Evolutionary conservation across 2,888 invertebrate genomes (phyloP).

Genomic region (Lochmaea capreae): DNA sequence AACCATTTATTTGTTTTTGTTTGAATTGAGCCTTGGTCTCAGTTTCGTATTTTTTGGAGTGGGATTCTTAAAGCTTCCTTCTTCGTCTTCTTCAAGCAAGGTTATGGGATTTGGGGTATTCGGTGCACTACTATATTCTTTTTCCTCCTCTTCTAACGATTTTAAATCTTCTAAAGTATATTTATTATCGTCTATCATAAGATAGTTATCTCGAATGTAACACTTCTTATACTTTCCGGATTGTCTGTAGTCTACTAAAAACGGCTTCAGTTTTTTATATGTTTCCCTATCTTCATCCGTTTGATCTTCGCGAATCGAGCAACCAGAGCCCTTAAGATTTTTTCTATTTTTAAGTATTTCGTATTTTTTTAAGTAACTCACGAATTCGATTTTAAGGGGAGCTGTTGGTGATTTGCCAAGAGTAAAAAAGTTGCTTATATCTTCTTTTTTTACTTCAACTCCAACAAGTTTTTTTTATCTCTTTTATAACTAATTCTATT

Average conservation of each 20-base stretch:
- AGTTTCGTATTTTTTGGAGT: too few species aligned
- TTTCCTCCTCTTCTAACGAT: too few species aligned
- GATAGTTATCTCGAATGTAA: slow-evolving; percentile 9
- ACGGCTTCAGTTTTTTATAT: slow-evolving; percentile 4
- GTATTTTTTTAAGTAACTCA: too few species aligned
- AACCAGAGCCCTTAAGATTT: slow-evolving; percentile 5
- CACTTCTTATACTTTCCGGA: slow-evolving; percentile 9
- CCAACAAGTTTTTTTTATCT: slow-evolving; percentile 12
- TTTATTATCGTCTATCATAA: slow-evolving; percentile 12
- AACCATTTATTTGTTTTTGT: too few species aligned
- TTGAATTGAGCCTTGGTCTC: too few species aligned
- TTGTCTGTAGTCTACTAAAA: slow-evolving; percentile 9
- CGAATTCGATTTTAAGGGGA: background rate
- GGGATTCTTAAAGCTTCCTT: too few species aligned
- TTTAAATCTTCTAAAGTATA: background rate
- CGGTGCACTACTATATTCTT: too few species aligned
- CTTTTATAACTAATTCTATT: slow-evolving; percentile 7
- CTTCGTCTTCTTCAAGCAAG: too few species aligned
- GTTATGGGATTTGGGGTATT: too few species aligned
- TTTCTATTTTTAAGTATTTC: too few species aligned
- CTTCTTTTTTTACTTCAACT: slow-evolving; percentile 8
- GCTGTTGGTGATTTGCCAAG: background rate
- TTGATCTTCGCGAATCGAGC: slow-evolving; percentile 3
- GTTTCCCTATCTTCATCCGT: slow-evolving; percentile 11
- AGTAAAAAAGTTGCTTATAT: slow-evolving; percentile 14